These are phyloP conservation scores for Pinna nobilis DNA, from an alignment of 1,140 invertebrate genomes.

Conservation along the genomic window DNA sequence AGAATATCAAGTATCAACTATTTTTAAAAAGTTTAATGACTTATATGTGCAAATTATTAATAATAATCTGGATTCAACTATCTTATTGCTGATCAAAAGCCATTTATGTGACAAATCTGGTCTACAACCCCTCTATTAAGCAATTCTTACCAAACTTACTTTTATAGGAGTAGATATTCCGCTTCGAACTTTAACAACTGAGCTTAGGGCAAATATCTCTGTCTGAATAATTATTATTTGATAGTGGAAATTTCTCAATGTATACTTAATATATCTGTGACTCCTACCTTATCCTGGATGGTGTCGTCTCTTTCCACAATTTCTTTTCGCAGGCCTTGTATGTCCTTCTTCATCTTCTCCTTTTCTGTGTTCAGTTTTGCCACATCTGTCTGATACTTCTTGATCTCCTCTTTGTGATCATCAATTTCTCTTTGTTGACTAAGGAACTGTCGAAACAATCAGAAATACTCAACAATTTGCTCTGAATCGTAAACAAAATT, in stretches of 20 bases:
- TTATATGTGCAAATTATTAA: conserved; percentile 21
- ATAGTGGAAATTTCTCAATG: too few relatives aligned
- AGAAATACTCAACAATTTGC: too few relatives aligned
- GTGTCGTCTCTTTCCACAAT: conserved; percentile 85
- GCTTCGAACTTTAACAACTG: too few relatives aligned
- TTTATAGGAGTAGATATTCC: too few relatives aligned
- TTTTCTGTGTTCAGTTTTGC: conserved; percentile 85
- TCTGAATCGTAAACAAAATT: too few relatives aligned
- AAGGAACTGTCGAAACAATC: conserved; percentile 73
- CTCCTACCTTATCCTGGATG: conserved; percentile 83
- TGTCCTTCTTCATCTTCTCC: conserved; percentile 79
- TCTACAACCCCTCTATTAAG: not conserved
- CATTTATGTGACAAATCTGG: not conserved
- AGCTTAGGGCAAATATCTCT: too few relatives aligned
- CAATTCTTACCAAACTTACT: too few relatives aligned
- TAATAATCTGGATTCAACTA: not conserved
- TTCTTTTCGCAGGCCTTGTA: conserved; percentile 75
- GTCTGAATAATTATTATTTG: too few relatives aligned
- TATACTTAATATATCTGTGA: too few relatives aligned
- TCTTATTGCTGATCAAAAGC: not conserved
- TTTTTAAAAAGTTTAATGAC: too few relatives aligned
- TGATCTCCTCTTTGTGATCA: conserved; percentile 82
- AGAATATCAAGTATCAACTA: too few relatives aligned
- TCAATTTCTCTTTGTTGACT: conserved; percentile 82
- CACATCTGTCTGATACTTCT: conserved; percentile 82